Conservation (phyloP, 2,797 vertebrate species). For the Melanotaenia nigrans region DNA sequence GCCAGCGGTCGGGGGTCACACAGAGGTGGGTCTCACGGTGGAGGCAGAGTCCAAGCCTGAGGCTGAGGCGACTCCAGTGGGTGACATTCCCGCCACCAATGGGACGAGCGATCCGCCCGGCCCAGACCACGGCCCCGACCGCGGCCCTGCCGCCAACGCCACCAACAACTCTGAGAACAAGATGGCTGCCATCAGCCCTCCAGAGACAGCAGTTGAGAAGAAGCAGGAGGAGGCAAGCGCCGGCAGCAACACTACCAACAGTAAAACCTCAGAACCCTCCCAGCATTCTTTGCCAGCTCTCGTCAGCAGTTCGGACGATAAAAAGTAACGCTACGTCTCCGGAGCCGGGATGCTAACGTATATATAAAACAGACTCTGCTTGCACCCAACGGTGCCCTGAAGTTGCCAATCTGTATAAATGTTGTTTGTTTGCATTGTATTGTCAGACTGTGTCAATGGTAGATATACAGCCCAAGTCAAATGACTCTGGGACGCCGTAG, state of each 20-base stretch:
- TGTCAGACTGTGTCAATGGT: constrained; percentile 95
- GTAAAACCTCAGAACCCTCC: constrained; percentile 88
- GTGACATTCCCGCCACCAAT: constrained; percentile 59
- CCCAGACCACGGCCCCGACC: constrained; percentile 11
- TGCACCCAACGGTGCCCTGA: constrained; percentile 91
- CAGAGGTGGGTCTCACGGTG: constrained; percentile 30
- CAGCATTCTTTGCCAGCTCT: constrained; percentile 90
- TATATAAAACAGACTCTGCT: constrained; percentile 81
- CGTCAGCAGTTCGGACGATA: constrained; percentile 91
- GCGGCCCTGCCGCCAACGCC: constrained; percentile 28
- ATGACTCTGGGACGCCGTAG: constrained; percentile 85
- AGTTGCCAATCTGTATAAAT: constrained; percentile 97
- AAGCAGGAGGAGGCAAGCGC: constrained; percentile 81
- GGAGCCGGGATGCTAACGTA: constrained; percentile 77
- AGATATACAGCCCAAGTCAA: constrained; percentile 87
- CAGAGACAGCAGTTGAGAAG: constrained; percentile 78
- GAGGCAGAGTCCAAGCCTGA: constrained; percentile 52
- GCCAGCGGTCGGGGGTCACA: constrained; percentile 25
- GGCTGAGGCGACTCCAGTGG: constrained; percentile 36
- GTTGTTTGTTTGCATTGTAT: constrained; percentile 91
- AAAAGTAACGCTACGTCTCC: constrained; percentile 87
- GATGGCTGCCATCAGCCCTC: constrained; percentile 83
- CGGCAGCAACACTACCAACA: constrained; percentile 84
- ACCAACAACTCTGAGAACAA: constrained; percentile 78
- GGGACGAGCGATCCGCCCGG: constrained; percentile 56